Percentiles rank a stretch among this genome's conserved stretches.
Conservation (phyloP, 2,113 vertebrate species). For the Gnathonemus longibarbis region DNA sequence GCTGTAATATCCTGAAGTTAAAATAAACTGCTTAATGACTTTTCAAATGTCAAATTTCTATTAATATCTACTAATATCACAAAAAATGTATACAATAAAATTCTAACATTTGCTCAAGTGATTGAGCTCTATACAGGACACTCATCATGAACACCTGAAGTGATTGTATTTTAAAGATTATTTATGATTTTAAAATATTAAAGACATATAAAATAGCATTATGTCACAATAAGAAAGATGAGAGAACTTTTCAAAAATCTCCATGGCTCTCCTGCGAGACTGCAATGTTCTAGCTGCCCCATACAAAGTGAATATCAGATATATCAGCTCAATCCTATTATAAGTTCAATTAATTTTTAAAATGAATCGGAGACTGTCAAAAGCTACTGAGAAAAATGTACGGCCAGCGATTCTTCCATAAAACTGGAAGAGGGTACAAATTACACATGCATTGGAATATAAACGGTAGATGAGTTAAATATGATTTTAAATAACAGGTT, state of each 20-base stretch:
- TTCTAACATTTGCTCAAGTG: not conserved
- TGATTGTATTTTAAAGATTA: not conserved
- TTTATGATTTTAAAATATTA: not conserved
- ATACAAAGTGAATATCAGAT: not conserved
- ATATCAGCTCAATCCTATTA: slow-evolving; percentile 14
- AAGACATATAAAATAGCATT: not conserved
- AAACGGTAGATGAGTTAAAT: not conserved
- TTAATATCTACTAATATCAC: not conserved
- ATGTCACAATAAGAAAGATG: not conserved
- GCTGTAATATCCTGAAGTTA: slow-evolving; percentile 21
- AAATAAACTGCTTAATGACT: slow-evolving; percentile 22
- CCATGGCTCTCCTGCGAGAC: not conserved
- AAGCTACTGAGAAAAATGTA: not conserved
- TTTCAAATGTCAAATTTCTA: not conserved
- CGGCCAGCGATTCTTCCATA: not conserved
- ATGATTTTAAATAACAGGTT: not conserved
- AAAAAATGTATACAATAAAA: not conserved
- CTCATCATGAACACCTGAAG: not conserved
- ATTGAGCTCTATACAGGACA: not conserved
- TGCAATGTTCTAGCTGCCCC: not conserved
- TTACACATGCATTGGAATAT: not conserved
- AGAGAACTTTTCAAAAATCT: not conserved
- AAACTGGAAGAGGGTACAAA: not conserved
- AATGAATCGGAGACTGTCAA: not conserved
- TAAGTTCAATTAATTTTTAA: slow-evolving; percentile 13